Percentiles rank a stretch among this genome's conserved stretches.
Evolutionary conservation across 2,888 invertebrate genomes (phyloP).

Genomic region (Drosophila crucigera): DNA sequence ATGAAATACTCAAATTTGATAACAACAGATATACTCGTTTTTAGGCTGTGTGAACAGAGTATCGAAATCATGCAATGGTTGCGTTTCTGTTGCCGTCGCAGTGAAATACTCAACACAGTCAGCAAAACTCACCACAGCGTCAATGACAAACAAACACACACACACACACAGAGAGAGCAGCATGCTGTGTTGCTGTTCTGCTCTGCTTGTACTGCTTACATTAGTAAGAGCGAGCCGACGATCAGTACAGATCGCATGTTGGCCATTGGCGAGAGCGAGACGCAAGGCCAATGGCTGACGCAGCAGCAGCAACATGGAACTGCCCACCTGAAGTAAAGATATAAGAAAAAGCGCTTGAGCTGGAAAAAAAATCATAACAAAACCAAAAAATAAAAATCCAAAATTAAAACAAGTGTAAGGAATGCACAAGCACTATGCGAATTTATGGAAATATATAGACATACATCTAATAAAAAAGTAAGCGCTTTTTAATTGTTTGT

Average conservation of each 20-base stretch:
- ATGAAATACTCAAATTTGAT: background rate
- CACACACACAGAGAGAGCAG: conserved; percentile 19
- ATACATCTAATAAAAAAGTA: conserved; percentile 53
- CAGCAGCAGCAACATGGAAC: conserved; percentile 36
- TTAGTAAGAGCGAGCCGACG: conserved; percentile 59
- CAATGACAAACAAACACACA: conserved; percentile 33
- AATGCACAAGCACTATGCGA: conserved; percentile 32
- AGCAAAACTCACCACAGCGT: conserved; percentile 54
- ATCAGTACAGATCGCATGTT: conserved; percentile 50
- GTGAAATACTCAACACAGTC: conserved; percentile 14
- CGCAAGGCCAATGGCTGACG: conserved; percentile 79
- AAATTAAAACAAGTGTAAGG: conserved; percentile 19
- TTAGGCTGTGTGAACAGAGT: background rate
- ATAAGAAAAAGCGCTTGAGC: conserved; percentile 26
- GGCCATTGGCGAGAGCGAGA: conserved; percentile 67
- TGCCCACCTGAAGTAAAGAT: conserved; percentile 57
- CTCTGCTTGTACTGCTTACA: conserved; percentile 24
- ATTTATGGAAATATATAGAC: conserved; percentile 41
- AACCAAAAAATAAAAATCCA: background rate
- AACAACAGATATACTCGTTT: background rate
- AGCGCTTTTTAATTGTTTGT: conserved; percentile 72
- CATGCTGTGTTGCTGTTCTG: conserved; percentile 48
- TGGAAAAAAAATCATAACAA: conserved; percentile 6
- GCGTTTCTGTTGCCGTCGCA: conserved; percentile 19
- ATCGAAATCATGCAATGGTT: conserved; percentile 26